Evolutionary conservation across 2,888 invertebrate genomes (phyloP), one percentile per base, ranked within the genome.

Genomic region (Proisotoma minuta): DNA sequence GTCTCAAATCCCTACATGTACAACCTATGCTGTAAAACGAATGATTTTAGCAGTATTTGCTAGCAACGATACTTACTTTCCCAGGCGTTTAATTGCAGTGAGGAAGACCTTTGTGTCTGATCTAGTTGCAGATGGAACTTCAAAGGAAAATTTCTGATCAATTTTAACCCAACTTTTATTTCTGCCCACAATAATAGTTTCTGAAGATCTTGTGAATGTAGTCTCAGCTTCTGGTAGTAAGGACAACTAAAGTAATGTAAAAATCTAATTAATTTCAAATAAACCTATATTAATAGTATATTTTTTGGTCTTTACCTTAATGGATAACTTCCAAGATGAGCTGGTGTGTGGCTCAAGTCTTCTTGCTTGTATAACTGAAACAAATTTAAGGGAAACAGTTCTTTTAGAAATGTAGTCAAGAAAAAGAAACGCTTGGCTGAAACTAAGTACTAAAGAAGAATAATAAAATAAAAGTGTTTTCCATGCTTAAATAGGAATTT

Each of bases 291-390:
- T 18, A 43, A 43, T 43, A 43, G 8, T 34, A 10, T 34, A 34
- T 34, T 34, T 34, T 34, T 10, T 43, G 18, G 4, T 18, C 5
- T 43, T 43, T 60, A 73, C 73, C 71, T 73, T 73, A 50, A 71
- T 66, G 26, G 69, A 70, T 47, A 73, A 61, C 65, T 70, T 71
- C 73, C 73, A 73, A n/a, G 71, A 66, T 68, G 70, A 72, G 60
- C 68, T 68, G 66, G 66, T 68, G 48, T 59, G 69, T 20, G 69
- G 50, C 40, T 65, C 66, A 22, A 73, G 68, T 52, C 67, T 66
- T 63, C 62, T 68, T 50, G 69, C 72, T 66, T 69, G 69, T 54
- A 73, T 66, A 60, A 73, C 72, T 73, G 60, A 60, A 56, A 58
- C 27, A 54, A 54, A 23, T 23, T 50, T 5, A 24, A 12, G 2